Evolutionary conservation across 2,797 vertebrate species (phyloP).

Genomic region (Loris lydekkerianus): DNA sequence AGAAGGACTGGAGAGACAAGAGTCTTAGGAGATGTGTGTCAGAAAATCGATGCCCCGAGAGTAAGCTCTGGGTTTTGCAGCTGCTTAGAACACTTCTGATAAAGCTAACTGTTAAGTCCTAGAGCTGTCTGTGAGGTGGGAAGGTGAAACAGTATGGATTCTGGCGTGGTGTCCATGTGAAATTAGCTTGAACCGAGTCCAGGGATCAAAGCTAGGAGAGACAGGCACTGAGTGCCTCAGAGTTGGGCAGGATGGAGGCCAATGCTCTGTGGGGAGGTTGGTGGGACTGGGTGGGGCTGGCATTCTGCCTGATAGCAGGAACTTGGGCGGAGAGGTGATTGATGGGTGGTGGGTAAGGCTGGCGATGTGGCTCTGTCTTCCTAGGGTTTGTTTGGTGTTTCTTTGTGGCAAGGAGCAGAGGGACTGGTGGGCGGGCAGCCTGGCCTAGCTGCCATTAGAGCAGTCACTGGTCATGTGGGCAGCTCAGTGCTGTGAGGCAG

Average conservation of each 20-base stretch:
- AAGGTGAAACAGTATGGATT: neutral
- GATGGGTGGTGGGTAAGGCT: slow-evolving; percentile 32
- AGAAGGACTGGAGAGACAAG: neutral
- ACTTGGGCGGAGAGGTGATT: neutral
- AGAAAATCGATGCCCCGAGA: neutral
- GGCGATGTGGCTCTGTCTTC: neutral
- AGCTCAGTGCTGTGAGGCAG: neutral
- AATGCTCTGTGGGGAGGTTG: neutral
- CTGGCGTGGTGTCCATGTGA: neutral
- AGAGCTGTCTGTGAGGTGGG: neutral
- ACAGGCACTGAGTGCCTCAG: neutral
- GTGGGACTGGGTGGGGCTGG: neutral
- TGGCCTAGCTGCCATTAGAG: neutral
- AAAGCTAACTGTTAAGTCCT: neutral
- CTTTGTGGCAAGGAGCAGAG: slow-evolving; percentile 27
- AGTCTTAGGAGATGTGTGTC: neutral
- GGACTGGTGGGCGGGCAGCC: slow-evolving; percentile 4
- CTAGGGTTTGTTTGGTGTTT: neutral
- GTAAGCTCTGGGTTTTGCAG: neutral
- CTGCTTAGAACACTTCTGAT: neutral
- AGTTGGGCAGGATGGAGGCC: slow-evolving; percentile 3
- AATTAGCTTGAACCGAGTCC: neutral
- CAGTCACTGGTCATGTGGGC: neutral
- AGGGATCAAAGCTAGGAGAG: slow-evolving; percentile 2
- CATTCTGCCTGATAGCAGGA: neutral